Evolutionary conservation across 2,888 invertebrate species (phyloP).

Genomic region (Clusia tigrina): DNA sequence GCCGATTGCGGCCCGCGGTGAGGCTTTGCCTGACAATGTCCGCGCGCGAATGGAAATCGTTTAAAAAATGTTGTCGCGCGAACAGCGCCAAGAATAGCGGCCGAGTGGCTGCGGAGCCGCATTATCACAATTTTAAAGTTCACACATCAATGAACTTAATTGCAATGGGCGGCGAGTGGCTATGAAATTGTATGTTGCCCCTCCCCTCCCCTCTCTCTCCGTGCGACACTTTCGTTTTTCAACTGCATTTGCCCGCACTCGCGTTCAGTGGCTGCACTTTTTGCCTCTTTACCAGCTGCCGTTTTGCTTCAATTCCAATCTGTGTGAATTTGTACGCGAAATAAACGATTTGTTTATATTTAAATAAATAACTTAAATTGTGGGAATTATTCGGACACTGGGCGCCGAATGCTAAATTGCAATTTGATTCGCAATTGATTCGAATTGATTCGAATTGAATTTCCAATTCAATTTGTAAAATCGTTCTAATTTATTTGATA

Average conservation of each 20-base stretch:
- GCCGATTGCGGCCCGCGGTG: background rate
- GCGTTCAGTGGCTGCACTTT: background rate
- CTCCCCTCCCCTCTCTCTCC: slow-evolving; percentile 20
- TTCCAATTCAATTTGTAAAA: slow-evolving; percentile 55
- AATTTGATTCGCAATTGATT: slow-evolving; percentile 53
- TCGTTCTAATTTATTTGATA: slow-evolving; percentile 44
- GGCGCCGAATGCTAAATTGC: slow-evolving; percentile 48
- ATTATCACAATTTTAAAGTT: slow-evolving; percentile 62
- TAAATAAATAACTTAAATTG: slow-evolving; percentile 1
- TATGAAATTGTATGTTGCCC: slow-evolving; percentile 29
- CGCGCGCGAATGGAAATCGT: background rate
- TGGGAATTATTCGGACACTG: background rate
- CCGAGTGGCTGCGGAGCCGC: slow-evolving; percentile 60
- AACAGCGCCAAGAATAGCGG: too few relatives aligned
- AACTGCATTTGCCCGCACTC: background rate
- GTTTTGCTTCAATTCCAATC: too few relatives aligned
- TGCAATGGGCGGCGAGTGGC: slow-evolving; percentile 30
- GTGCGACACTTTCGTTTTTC: slow-evolving; percentile 11
- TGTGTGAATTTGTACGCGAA: background rate
- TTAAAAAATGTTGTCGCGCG: slow-evolving; percentile 30
- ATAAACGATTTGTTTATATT: background rate
- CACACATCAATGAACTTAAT: slow-evolving; percentile 63
- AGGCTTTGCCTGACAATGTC: background rate
- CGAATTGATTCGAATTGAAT: slow-evolving; percentile 24
- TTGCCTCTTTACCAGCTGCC: background rate